Conservation (phyloP, 2,797 vertebrate genomes). For the Melanogrammus aeglefinus region DNA sequence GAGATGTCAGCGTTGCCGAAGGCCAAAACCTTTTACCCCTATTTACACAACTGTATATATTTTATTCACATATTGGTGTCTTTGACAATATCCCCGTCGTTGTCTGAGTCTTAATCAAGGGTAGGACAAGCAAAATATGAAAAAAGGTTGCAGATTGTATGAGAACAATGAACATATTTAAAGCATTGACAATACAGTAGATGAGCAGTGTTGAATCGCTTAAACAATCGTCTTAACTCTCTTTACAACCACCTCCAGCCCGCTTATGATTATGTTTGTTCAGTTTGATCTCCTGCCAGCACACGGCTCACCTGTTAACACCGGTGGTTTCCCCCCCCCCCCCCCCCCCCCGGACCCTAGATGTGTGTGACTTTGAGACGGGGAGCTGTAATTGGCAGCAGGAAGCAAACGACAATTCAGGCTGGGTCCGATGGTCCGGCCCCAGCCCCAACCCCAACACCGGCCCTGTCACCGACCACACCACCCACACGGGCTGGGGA, state of each 20-base stretch:
- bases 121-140: not conserved
- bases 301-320: not conserved
- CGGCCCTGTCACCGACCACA: constrained; percentile 72
- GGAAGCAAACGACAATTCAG: constrained; percentile 47
- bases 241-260: not conserved
- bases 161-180: not conserved
- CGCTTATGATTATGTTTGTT: not conserved
- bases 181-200: not conserved
- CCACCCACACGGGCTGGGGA: constrained; percentile 66
- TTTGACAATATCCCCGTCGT: not conserved
- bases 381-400: constrained; percentile 72
- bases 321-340: not conserved
- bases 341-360: constrained; percentile 32
- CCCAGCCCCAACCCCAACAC: constrained; percentile 47
- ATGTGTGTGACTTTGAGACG: constrained; percentile 75
- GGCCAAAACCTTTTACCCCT: not conserved
- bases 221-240: not conserved
- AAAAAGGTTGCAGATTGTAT: not conserved
- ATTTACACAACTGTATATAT: not conserved
- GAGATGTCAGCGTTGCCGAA: not conserved
- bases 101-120: not conserved
- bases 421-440: constrained; percentile 68
- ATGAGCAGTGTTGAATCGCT: not conserved
- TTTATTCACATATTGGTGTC: not conserved
- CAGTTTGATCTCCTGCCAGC: not conserved